A percentile compares a stretch with the other conserved stretches of the same genome.
These are phyloP conservation scores for Brachionus plicatilis DNA, from an alignment of 1,140 invertebrate species.

Conservation along the genomic window DNA sequence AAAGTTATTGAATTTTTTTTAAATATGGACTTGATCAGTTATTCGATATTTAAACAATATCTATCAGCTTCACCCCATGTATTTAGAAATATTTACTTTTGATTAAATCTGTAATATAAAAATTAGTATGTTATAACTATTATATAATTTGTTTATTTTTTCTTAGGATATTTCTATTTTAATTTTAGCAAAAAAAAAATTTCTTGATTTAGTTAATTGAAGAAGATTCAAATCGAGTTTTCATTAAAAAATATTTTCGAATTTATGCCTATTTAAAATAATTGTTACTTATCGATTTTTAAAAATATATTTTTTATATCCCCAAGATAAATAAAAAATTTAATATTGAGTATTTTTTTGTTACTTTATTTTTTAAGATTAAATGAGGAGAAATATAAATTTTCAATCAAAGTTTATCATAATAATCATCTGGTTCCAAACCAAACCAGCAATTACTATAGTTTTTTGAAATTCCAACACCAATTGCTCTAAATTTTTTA, in stretches of 20 bases:
- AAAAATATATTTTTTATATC: too few relatives aligned
- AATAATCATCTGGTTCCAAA: slow-evolving; percentile 10
- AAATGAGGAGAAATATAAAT: too few relatives aligned
- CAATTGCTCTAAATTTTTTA: slow-evolving; percentile 19
- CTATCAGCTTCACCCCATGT: too few relatives aligned
- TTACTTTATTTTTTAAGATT: neutral
- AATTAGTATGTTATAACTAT: neutral
- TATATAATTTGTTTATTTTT: neutral
- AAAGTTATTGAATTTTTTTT: too few relatives aligned
- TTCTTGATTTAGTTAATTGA: neutral
- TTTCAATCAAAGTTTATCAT: neutral
- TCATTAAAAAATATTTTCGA: neutral
- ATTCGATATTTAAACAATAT: too few relatives aligned
- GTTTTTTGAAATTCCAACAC: neutral
- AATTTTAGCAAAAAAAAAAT: neutral
- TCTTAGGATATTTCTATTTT: neutral
- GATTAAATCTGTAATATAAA: neutral
- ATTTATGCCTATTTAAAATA: too few relatives aligned
- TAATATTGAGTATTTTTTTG: neutral
- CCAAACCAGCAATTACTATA: slow-evolving; percentile 29
- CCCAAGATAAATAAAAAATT: too few relatives aligned
- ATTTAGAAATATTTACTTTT: too few relatives aligned
- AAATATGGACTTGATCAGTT: too few relatives aligned
- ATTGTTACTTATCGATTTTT: too few relatives aligned
- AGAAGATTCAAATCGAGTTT: neutral